These are phyloP conservation scores for Xiphophorus birchmanni DNA, from an alignment of 2,797 vertebrate genomes.

Conservation along the genomic window DNA sequence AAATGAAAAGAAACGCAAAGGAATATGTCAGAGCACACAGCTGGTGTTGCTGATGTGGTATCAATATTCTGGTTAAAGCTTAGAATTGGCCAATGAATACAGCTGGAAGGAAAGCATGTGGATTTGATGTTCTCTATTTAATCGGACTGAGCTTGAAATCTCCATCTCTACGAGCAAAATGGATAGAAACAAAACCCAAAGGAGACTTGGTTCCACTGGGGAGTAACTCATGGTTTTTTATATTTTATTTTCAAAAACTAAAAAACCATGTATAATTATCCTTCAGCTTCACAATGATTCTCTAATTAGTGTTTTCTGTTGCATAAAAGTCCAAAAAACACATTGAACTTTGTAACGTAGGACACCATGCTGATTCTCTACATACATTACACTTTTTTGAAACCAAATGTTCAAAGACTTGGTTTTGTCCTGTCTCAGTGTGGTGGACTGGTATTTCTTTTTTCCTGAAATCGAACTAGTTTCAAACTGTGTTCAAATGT, in stretches of 20 bases:
- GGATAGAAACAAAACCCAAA: background rate
- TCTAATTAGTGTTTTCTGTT: background rate
- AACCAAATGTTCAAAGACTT: background rate
- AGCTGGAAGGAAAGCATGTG: background rate
- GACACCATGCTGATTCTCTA: too few species aligned
- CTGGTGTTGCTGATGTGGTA: background rate
- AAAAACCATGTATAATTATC: background rate
- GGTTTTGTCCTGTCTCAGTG: background rate
- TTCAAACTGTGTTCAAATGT: background rate
- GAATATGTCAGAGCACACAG: background rate
- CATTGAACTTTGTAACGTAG: background rate
- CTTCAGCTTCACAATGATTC: background rate
- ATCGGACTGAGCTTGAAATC: background rate
- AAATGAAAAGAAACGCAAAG: background rate
- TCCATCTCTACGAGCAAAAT: background rate
- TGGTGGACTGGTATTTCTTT: background rate
- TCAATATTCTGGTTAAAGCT: background rate
- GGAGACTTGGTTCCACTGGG: background rate
- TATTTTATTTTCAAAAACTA: background rate
- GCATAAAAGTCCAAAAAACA: background rate
- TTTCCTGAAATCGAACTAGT: background rate
- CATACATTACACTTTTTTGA: background rate
- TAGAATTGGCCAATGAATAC: background rate
- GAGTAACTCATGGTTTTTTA: background rate
- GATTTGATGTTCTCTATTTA: background rate